A percentile compares a stretch with the other conserved stretches of the same genome.
phyloP scores from a whole-genome alignment of 1,140 invertebrate species.

The Zaprionus vittiger region DNA sequence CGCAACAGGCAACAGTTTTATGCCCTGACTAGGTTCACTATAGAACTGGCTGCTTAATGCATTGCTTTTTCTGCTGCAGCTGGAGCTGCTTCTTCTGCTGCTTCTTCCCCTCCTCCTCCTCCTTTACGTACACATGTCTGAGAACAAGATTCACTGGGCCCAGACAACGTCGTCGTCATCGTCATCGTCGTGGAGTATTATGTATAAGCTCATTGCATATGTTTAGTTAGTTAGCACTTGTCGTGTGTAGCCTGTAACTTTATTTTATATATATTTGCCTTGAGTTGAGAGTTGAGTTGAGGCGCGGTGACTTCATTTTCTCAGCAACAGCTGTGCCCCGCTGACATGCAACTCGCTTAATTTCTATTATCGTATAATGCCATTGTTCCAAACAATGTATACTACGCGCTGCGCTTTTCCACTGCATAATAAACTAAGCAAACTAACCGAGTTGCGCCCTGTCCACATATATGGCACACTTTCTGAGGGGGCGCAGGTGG shows the following conservation, averaged over 20 bases:
- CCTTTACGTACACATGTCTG: conserved; percentile 59
- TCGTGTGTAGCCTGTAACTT: conserved; percentile 51
- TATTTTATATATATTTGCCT: conserved; percentile 34
- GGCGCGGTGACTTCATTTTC: conserved; percentile 72
- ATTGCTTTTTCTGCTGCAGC: conserved; percentile 15
- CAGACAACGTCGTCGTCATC: conserved; percentile 19
- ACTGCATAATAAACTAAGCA: conserved; percentile 74
- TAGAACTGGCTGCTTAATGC: conserved; percentile 40
- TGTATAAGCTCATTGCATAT: conserved; percentile 53
- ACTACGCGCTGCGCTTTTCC: conserved; percentile 56
- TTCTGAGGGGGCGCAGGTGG: not conserved
- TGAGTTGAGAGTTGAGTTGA: conserved; percentile 12
- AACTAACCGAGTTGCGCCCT: conserved; percentile 16
- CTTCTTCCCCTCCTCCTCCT: conserved; percentile 2
- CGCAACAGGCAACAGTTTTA: conserved; percentile 15
- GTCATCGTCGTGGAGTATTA: conserved; percentile 24
- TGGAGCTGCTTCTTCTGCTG: conserved; percentile 16
- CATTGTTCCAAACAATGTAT: conserved; percentile 73
- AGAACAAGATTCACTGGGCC: conserved; percentile 60
- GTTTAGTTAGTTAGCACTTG: conserved; percentile 75
- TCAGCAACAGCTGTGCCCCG: conserved; percentile 42
- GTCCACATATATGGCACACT: conserved; percentile 7
- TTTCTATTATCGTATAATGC: conserved; percentile 79
- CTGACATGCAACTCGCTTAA: conserved; percentile 75
- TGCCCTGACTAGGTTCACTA: conserved; percentile 23